Evolutionary conservation across 1,140 invertebrate species (phyloP).

Genomic region (Mactra quadrangularis): DNA sequence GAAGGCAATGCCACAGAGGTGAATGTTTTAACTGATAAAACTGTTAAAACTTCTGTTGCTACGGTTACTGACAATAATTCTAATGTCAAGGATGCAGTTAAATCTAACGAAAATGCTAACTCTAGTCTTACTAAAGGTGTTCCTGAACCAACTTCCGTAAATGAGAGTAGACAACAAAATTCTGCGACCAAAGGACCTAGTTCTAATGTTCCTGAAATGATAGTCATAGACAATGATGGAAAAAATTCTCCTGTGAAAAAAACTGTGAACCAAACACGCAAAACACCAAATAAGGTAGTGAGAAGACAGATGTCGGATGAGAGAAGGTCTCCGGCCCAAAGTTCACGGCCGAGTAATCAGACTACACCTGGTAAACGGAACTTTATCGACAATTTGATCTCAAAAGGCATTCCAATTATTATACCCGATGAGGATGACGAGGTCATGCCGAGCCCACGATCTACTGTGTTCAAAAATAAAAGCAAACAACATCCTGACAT

Average conservation of each 20-base stretch:
- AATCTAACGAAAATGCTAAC: background rate
- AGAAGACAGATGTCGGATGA: background rate
- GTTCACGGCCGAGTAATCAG: background rate
- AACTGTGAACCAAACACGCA: background rate
- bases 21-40: background rate
- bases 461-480: slow-evolving; percentile 18
- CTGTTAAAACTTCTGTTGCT: background rate
- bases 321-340: background rate
- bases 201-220: background rate
- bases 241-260: background rate
- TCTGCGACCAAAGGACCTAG: background rate
- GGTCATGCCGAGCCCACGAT: slow-evolving; percentile 23
- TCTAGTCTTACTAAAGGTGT: background rate
- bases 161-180: background rate
- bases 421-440: slow-evolving; percentile 51
- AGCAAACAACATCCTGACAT: slow-evolving; percentile 16
- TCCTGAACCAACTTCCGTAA: background rate
- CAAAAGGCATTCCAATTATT: slow-evolving; percentile 51
- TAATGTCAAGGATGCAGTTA: no score
- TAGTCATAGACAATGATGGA: background rate
- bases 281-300: background rate
- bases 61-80: no score
- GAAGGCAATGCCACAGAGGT: background rate
- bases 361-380: slow-evolving; percentile 6
- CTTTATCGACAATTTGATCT: slow-evolving; percentile 59